These are phyloP conservation scores for Theonella swinhoei DNA, from an alignment of 37 sponge, comb jelly and placozoan species.

Conservation along the genomic window DNA sequence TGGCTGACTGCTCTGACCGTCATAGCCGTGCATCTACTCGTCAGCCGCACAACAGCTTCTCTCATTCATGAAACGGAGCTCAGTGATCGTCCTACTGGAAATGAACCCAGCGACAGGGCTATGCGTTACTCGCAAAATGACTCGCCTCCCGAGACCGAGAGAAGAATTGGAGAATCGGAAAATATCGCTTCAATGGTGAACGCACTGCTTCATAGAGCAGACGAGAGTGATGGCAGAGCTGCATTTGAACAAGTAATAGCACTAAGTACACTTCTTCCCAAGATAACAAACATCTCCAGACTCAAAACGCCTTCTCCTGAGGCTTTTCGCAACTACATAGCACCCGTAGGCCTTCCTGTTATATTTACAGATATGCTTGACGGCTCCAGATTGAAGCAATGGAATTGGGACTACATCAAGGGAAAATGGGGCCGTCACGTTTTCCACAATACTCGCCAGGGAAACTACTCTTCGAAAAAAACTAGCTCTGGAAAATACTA, in stretches of 20 bases:
- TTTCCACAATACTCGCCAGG: constrained; percentile 82
- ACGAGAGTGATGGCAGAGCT: constrained; percentile 19
- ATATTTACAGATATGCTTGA: constrained; percentile 85
- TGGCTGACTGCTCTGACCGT: too few species aligned
- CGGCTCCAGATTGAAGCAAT: constrained; percentile 48
- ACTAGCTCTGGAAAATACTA: constrained; percentile 66
- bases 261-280: constrained; percentile 69
- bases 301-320: constrained; percentile 72
- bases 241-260: constrained; percentile 63
- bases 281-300: constrained; percentile 55
- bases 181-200: neutral
- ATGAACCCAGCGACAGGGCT: too few species aligned
- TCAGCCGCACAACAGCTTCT: too few species aligned
- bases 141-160: too few species aligned
- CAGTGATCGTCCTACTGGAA: too few species aligned
- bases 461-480: constrained; percentile 59
- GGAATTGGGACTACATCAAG: constrained; percentile 81
- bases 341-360: constrained; percentile 81
- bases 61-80: too few species aligned
- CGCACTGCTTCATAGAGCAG: neutral
- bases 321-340: constrained; percentile 84
- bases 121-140: too few species aligned
- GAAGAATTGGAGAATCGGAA: neutral
- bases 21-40: too few species aligned
- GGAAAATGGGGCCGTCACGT: constrained; percentile 69